These are phyloP conservation scores for Cryptocephalus moraei DNA, from an alignment of 2,888 invertebrate genomes.

Conservation along the genomic window DNA sequence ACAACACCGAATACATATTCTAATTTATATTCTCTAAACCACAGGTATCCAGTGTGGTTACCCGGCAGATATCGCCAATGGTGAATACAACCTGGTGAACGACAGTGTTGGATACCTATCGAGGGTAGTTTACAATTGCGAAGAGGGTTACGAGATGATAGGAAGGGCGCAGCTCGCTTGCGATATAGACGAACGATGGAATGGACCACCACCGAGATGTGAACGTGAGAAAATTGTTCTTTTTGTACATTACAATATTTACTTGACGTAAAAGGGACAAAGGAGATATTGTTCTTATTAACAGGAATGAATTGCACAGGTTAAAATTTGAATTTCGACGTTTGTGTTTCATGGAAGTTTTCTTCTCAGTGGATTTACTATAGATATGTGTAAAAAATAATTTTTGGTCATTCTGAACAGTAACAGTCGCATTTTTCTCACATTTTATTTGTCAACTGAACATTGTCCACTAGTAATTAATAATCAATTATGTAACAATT, in stretches of 20 bases:
- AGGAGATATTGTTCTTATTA: too few relatives aligned
- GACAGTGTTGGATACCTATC: constrained; percentile 81
- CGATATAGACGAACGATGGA: constrained; percentile 88
- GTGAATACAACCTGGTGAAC: constrained; percentile 70
- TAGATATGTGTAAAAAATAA: too few relatives aligned
- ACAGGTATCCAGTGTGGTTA: constrained; percentile 81
- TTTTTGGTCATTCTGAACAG: too few relatives aligned
- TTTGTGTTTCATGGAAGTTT: too few relatives aligned
- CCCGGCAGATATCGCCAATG: constrained; percentile 77
- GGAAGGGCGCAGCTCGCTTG: constrained; percentile 76
- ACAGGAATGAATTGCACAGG: too few relatives aligned
- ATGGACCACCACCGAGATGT: constrained; percentile 84
- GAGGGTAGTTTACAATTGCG: constrained; percentile 74
- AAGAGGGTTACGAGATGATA: constrained; percentile 75
- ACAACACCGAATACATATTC: too few relatives aligned
- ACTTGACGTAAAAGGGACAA: too few relatives aligned
- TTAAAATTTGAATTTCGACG: too few relatives aligned
- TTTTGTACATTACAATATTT: background rate
- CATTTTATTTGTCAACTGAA: too few relatives aligned
- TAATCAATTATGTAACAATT: too few relatives aligned
- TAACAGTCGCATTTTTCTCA: too few relatives aligned
- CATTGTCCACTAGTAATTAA: background rate
- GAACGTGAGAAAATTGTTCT: constrained; percentile 50
- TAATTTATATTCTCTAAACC: background rate
- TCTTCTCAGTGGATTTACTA: too few relatives aligned